Evolutionary conservation across 1,140 invertebrate genomes (phyloP).

Genomic region (Euura lappo): DNA sequence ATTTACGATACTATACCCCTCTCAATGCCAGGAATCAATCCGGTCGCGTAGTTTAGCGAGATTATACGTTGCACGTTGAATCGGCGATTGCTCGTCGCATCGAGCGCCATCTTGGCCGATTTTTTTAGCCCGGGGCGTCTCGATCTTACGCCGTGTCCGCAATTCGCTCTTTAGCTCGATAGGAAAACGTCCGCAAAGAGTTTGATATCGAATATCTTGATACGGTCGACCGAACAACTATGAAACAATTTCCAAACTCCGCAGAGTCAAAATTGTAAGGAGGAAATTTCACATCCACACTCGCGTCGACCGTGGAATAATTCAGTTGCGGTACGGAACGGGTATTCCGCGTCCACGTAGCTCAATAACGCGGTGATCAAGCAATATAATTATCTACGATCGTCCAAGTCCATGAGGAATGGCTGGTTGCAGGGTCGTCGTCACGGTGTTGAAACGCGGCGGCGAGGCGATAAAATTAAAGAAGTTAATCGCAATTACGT

Average conservation of each 20-base stretch:
- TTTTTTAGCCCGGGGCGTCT: constrained; percentile 26
- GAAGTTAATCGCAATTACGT: neutral
- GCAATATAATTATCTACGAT: neutral
- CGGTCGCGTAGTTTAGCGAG: constrained; percentile 38
- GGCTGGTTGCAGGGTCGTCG: neutral
- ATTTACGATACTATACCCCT: constrained; percentile 39
- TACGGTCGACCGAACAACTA: too few species aligned
- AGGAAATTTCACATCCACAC: too few species aligned
- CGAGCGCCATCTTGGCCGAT: constrained; percentile 37
- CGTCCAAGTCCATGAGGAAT: too few species aligned
- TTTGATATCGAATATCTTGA: too few species aligned
- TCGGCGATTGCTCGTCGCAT: neutral
- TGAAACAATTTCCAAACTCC: too few species aligned
- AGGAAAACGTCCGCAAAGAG: neutral
- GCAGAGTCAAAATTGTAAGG: too few species aligned
- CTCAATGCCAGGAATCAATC: constrained; percentile 49
- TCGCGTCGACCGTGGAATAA: neutral
- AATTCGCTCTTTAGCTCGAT: neutral
- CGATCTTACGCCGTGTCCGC: constrained; percentile 36
- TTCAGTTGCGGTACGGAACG: too few species aligned
- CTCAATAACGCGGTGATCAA: neutral
- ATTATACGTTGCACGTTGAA: constrained; percentile 40
- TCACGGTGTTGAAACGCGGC: neutral
- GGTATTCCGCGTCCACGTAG: neutral
- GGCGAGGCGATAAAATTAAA: neutral